Evolutionary conservation across 2,888 invertebrate genomes (phyloP), one percentile per base, ranked within the genome.

Genomic region (Oscheius sp.): DNA sequence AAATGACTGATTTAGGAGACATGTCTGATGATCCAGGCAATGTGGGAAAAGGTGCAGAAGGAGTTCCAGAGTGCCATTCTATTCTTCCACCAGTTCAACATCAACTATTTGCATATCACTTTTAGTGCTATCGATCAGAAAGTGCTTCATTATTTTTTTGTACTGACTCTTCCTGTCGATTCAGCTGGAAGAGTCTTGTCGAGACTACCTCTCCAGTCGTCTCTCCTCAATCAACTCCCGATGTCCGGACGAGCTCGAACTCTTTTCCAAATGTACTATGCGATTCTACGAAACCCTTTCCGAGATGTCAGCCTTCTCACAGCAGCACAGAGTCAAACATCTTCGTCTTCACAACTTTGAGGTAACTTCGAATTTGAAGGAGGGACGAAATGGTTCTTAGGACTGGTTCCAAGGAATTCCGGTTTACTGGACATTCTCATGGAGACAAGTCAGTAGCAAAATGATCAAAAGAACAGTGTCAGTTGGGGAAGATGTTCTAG

Each of bases 371-470:
- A 11, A 13, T 53, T 4, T 53, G 2, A 53, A 29, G 9, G 50
- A 13, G 50, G 50, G 50, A 50, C 9, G 50, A 13, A 50, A 13
- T 11, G 50, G 50, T 3, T 33, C 3, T 10, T 11, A 65, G 57
- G 74, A 76, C 42, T 81, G 81, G 81, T 81, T 81, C 58, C 42
- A 47, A 2, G 74, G 76, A 2, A 62, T 79, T 37, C 66, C 66
- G 7, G 78, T 81, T 9, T 81, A 78, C 60, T 81, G 81, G 81
- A 79, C 79, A n/a, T 81, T 74, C 42, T 81, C 79, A 0, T 81
- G 81, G 81, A 10, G 81, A 10, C 76, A 79, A 42, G 53, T 81
- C 2, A 81, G 79, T 5, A 60, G 50, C 4, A 66, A 76, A 50
- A 81, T 81, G 81, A 77, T 73, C 9, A 37, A 77, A 47, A 35